These are phyloP conservation scores for Yasuhikotakia modesta DNA, from an alignment of 2,797 vertebrate species.

Conservation along the genomic window DNA sequence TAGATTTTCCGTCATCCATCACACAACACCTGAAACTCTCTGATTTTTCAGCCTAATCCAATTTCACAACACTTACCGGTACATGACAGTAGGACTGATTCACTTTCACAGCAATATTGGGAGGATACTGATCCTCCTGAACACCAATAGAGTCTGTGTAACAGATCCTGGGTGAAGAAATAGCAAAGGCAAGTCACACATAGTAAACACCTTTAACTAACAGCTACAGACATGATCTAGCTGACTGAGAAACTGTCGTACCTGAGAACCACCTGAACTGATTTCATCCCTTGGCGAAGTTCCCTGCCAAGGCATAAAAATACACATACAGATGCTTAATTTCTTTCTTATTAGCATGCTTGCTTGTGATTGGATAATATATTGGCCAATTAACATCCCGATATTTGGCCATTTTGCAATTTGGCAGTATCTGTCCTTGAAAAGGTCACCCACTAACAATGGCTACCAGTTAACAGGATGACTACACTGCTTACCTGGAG, in stretches of 20 bases:
- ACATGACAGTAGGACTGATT: constrained; percentile 99
- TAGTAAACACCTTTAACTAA: background rate
- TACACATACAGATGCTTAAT: background rate
- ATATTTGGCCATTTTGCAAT: too few species aligned
- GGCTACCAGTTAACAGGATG: background rate
- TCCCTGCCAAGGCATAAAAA: constrained; percentile 77
- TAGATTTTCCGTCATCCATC: background rate
- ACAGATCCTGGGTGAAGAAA: constrained; percentile 83
- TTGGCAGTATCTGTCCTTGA: too few species aligned
- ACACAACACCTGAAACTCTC: background rate
- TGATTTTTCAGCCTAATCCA: background rate
- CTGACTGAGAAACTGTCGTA: constrained; percentile 64
- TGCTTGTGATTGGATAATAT: background rate
- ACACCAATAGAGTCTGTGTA: constrained; percentile 94
- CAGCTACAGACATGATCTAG: background rate
- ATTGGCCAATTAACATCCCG: too few species aligned
- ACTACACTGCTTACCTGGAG: constrained; percentile 80
- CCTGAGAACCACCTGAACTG: constrained; percentile 97
- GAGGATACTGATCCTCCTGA: constrained; percentile 98
- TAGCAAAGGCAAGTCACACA: background rate
- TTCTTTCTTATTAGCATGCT: background rate
- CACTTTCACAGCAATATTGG: constrained; percentile 97
- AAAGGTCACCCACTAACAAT: background rate
- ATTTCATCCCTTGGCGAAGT: constrained; percentile 90
- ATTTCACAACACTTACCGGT: constrained; percentile 81